phyloP scores from a whole-genome alignment of 1,140 invertebrate species.

The Caerostris darwini region DNA sequence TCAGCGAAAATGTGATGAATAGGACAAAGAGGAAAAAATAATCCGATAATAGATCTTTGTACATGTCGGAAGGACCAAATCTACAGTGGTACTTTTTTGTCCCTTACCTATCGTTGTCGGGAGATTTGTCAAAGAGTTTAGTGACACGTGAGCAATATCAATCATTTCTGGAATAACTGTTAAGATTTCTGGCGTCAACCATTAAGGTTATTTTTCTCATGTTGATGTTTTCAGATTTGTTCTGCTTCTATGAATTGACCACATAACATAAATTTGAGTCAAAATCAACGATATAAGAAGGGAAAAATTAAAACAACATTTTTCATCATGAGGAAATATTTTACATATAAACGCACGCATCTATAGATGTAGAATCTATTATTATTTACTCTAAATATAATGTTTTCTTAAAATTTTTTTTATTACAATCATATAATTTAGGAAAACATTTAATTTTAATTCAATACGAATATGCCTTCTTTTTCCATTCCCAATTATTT shows the following conservation, averaged over 20 bases:
- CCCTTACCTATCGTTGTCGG: neutral
- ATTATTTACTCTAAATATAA: too few species aligned
- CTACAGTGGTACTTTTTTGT: neutral
- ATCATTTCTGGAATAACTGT: neutral
- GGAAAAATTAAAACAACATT: too few species aligned
- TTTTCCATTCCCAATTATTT: too few species aligned
- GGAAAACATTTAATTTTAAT: too few species aligned
- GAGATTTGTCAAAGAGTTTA: conserved; percentile 43
- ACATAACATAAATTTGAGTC: neutral
- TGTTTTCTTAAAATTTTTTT: too few species aligned
- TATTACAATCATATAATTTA: too few species aligned
- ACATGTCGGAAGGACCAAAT: neutral
- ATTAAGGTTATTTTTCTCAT: conserved; percentile 1
- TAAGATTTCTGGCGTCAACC: conserved; percentile 4
- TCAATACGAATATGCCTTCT: too few species aligned
- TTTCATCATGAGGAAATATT: too few species aligned
- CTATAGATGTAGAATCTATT: too few species aligned
- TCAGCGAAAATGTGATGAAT: conserved; percentile 60
- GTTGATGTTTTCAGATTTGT: neutral
- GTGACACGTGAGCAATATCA: neutral
- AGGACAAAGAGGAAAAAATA: neutral
- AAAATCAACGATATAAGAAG: neutral
- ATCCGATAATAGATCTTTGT: conserved; percentile 63
- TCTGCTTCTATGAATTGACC: neutral
- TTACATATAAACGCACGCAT: too few species aligned